Evolutionary conservation across 2,888 invertebrate species (phyloP).

Genomic region (Ischnura elegans): DNA sequence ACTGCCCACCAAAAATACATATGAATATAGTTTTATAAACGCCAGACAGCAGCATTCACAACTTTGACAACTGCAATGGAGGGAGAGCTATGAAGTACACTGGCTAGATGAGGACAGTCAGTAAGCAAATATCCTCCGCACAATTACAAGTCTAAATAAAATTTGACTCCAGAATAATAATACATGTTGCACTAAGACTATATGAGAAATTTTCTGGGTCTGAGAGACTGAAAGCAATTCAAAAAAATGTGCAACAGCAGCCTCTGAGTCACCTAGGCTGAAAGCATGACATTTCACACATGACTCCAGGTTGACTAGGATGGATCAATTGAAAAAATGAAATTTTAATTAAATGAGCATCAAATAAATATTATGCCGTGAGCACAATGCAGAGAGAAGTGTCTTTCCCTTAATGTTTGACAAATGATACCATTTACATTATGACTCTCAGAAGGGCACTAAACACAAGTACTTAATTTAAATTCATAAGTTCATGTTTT

Average conservation of each 20-base stretch:
- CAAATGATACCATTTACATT: background rate
- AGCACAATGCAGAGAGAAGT: background rate
- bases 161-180: slow-evolving; percentile 8
- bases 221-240: slow-evolving; percentile 36
- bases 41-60: slow-evolving; percentile 60
- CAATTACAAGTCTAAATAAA: background rate
- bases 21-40: slow-evolving; percentile 5
- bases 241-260: slow-evolving; percentile 11
- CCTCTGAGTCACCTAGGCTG: background rate
- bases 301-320: background rate
- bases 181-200: slow-evolving; percentile 50
- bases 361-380: background rate
- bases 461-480: background rate
- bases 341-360: background rate
- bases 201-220: background rate
- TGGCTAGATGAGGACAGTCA: background rate
- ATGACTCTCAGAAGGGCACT: background rate
- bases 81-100: slow-evolving; percentile 28
- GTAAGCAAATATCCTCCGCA: background rate
- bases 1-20: slow-evolving; percentile 42
- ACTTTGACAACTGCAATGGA: background rate
- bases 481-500: background rate
- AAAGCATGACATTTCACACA: background rate
- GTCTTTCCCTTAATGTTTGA: background rate
- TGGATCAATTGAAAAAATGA: background rate